Base-by-base conservation (phyloP, 2,888 invertebrate species). In the Netelia virgata region DNA sequence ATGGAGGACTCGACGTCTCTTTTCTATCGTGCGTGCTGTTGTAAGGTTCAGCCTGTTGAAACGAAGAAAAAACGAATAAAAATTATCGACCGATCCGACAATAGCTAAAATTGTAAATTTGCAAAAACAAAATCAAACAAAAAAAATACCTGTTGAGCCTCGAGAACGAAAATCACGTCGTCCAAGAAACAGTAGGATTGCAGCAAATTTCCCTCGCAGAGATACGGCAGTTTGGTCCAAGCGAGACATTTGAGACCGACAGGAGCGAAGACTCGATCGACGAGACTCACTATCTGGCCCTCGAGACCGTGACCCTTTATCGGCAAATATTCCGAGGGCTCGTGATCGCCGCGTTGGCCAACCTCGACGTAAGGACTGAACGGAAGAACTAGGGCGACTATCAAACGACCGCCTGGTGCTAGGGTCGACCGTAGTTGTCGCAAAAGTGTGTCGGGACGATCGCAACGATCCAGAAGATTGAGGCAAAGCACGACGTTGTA, bases 161-260 rank as follows among this genome's bases (percentile, higher is more conserved):
- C 96, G 90, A 97, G 95, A 59, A 98, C 96, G 92, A 98, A 98
- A n/a, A 99, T 95, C 28, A 97, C 97, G 94, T 99, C 99, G 89
- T 97, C 96, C 69, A 99, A 95, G 96, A 98, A 98, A 94, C 98
- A 99, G 94, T 97, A 98, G 0, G 97, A 97, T 93, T 97, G 98
- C 66, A 97, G 95, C 87, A 99, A 95, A 94, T 99, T 99, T 0
- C 99, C 99, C 94, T 99, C 99, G 94, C 99, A 99, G 55, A 99
- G 95, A 93, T 99, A 99, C 0, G 99, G 99, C 59, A 98, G 96
- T 90, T 98, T 96, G 11, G 98, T 96, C 98, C 99, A 99, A 5
- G 96, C 95, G 66, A 96, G 95, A 57, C 99, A 95, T 79, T 96
- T 95, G 93, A 98, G 97, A 3, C 97, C 97, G 70, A 95, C 93